phyloP scores from a whole-genome alignment of 1,140 invertebrate genomes.

The Spodoptera frugiperda region DNA sequence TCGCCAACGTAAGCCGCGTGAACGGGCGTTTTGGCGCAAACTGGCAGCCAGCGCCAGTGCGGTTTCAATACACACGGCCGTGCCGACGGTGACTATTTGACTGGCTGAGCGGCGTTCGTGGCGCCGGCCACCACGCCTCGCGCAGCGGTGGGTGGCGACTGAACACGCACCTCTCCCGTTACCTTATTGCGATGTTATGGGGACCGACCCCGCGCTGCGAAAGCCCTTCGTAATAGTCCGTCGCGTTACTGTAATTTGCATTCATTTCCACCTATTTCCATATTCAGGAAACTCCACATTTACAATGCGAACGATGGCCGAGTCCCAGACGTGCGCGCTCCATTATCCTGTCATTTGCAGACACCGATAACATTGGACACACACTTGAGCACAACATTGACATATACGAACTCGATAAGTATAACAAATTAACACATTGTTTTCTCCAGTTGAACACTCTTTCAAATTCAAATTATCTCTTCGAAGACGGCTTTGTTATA shows the following conservation, averaged over 20 bases:
- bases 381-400: slow-evolving; percentile 38
- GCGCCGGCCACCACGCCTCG: slow-evolving; percentile 75
- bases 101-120: slow-evolving; percentile 65
- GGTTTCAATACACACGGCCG: slow-evolving; percentile 70
- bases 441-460: slow-evolving; percentile 48
- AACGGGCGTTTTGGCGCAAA: slow-evolving; percentile 75
- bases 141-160: slow-evolving; percentile 78
- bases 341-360: slow-evolving; percentile 30
- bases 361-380: slow-evolving; percentile 48
- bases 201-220: slow-evolving; percentile 79
- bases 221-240: slow-evolving; percentile 71
- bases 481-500: slow-evolving; percentile 62
- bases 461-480: slow-evolving; percentile 64
- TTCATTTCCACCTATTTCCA: slow-evolving; percentile 51
- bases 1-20: slow-evolving; percentile 66
- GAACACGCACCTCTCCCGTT: slow-evolving; percentile 82
- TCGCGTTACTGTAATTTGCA: slow-evolving; percentile 63
- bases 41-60: slow-evolving; percentile 70
- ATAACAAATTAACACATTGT: slow-evolving; percentile 60
- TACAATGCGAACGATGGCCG: slow-evolving; percentile 23
- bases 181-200: slow-evolving; percentile 83
- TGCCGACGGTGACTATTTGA: slow-evolving; percentile 77
- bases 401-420: slow-evolving; percentile 37
- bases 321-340: slow-evolving; percentile 17
- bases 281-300: slow-evolving; percentile 43